Percentiles rank a stretch among this genome's conserved stretches.
phyloP scores from a whole-genome alignment of 2,797 vertebrate genomes.

The Epinephelus coioides region DNA sequence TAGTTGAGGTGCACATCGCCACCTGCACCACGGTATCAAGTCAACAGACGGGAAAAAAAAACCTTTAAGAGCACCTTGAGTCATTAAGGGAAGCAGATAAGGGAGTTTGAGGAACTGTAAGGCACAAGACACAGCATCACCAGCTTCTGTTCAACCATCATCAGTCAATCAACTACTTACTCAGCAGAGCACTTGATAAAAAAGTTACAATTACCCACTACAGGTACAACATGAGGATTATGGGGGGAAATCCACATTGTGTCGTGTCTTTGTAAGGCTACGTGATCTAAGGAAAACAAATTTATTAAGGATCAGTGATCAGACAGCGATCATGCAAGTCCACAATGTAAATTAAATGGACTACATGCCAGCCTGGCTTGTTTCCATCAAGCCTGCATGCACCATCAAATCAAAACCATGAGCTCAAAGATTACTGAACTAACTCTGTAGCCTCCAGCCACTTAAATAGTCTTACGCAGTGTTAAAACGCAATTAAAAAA shows the following conservation, averaged over 20 bases:
- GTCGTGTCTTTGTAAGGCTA: conserved; percentile 60
- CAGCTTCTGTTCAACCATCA: conserved; percentile 75
- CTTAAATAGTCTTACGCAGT: conserved; percentile 54
- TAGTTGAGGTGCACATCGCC: conserved; percentile 70
- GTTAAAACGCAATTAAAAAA: conserved; percentile 69
- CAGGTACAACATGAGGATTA: conserved; percentile 53
- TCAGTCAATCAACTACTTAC: conserved; percentile 67
- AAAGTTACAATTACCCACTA: conserved; percentile 64
- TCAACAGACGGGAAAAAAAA: conserved; percentile 66
- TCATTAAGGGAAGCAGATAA: conserved; percentile 73
- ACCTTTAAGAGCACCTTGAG: conserved; percentile 80
- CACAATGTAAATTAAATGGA: conserved; percentile 40
- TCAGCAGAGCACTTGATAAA: conserved; percentile 72
- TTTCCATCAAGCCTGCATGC: conserved; percentile 45
- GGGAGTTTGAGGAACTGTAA: conserved; percentile 77
- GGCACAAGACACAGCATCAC: conserved; percentile 87
- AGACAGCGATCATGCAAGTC: conserved; percentile 43
- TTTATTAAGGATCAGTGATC: conserved; percentile 34
- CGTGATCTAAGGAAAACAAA: conserved; percentile 43
- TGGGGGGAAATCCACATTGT: conserved; percentile 34
- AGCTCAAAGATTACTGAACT: conserved; percentile 47
- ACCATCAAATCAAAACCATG: conserved; percentile 55
- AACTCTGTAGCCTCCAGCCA: conserved; percentile 33
- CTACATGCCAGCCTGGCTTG: conserved; percentile 32
- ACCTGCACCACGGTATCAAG: conserved; percentile 73